Base-by-base conservation (phyloP, 2,113 vertebrate species). In the Periophthalmus modestus region DNA sequence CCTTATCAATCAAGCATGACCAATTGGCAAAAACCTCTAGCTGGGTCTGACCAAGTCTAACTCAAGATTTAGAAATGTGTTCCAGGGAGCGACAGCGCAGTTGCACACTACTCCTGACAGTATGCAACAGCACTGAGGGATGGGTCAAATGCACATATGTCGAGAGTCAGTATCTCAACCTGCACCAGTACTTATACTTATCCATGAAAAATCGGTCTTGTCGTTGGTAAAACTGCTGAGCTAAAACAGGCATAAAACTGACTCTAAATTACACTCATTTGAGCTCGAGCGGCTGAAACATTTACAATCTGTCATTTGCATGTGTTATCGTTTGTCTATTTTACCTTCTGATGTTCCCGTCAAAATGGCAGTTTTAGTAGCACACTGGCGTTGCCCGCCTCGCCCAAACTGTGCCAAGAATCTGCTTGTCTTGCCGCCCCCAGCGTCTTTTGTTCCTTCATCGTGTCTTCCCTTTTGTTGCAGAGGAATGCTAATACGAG, bases 341-440 rank as follows among this genome's bases (percentile, higher is more conserved):
- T 85, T 63, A 72, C 73, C 73, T 54, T 59, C 34, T 75, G 66
- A 78, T 66, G 47, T 87, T 79, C 82, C 68, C 63, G 7, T 81
- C 87, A 88, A 89, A 89, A 86, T 85, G 88, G 78, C 78, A 88
- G 84, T 86, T 78, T 85, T 80, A 79, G 81, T 83, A 77, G 82
- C 83, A 89, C 83, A 90, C 83, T 85, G 83, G 80, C 48, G 74
- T 34, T 36, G 75, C 34, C 61, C 71, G 66, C 36, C 14, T 61
- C 58, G 23, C 23, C 58, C 50, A 33, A 61, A 80, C 66, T 68
- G 77, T 88, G 66, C 76, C 75, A 61, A 61, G 61, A 78, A 78
- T 80, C 71, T 72, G 79, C 77, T 87, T 80, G 80, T 82, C 85
- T 74, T 78, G 75, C 68, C 74, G 28, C 80, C 80, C 68, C 76